Percentiles rank a stretch among this genome's conserved stretches.
Conservation (phyloP, 2,113 vertebrate species). For the Vulpes lagopus region DNA sequence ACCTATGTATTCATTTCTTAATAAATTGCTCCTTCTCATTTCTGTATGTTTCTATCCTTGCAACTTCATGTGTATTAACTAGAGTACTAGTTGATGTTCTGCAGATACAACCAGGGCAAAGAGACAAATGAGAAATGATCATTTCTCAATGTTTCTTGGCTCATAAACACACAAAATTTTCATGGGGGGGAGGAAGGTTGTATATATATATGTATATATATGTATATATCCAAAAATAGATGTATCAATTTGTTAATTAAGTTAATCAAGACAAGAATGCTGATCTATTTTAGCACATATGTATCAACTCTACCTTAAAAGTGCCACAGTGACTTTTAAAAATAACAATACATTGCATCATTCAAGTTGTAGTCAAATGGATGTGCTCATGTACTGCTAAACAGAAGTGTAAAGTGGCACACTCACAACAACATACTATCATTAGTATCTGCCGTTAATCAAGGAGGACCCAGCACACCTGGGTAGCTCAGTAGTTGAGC, state of each 20-base stretch:
- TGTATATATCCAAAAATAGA: background rate
- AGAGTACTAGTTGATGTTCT: background rate
- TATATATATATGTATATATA: no score
- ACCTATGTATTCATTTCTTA: background rate
- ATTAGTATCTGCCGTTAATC: background rate
- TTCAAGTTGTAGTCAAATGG: background rate
- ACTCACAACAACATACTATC: background rate
- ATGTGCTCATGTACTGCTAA: rapidly evolving
- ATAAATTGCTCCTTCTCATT: background rate
- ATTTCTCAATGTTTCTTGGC: background rate
- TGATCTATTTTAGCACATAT: background rate
- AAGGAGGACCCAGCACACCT: background rate
- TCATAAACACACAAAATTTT: background rate
- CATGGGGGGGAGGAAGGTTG: background rate
- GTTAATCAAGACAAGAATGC: background rate
- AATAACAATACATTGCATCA: background rate
- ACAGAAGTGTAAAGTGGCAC: background rate
- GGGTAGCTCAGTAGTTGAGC: no score
- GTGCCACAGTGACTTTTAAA: background rate
- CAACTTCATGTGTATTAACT: background rate
- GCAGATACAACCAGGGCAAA: background rate
- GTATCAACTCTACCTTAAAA: background rate
- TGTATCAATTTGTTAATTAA: background rate
- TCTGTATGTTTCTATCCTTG: background rate
- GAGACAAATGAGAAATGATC: background rate